Percentiles rank a stretch among this genome's conserved stretches.
These are phyloP conservation scores for Leucosticte australis DNA, from an alignment of 2,113 vertebrate genomes.

Conservation along the genomic window DNA sequence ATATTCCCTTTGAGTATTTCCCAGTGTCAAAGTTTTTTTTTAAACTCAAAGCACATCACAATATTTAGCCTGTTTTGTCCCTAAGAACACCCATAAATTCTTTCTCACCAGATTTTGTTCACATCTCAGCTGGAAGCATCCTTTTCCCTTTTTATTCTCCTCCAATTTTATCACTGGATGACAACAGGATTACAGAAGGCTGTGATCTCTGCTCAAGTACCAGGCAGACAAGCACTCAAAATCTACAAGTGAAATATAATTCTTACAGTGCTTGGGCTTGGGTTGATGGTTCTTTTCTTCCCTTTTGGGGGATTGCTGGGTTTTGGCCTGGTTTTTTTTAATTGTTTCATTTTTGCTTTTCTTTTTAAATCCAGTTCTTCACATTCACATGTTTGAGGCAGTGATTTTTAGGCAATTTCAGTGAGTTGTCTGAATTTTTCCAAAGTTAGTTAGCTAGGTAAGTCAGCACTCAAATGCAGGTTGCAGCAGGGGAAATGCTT, in stretches of 20 bases:
- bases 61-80: background rate
- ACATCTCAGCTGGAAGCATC: background rate
- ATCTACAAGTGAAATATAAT: background rate
- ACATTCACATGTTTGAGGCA: rapidly evolving
- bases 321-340: rapidly evolving
- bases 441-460: background rate
- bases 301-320: background rate
- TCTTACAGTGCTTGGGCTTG: background rate
- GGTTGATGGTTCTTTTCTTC: background rate
- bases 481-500: background rate
- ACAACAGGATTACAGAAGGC: background rate
- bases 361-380: background rate
- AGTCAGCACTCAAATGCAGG: background rate
- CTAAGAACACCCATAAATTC: background rate
- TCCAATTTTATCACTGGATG: background rate
- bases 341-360: rapidly evolving
- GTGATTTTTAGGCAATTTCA: background rate
- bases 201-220: background rate
- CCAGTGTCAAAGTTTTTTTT: background rate
- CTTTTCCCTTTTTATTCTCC: background rate
- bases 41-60: background rate
- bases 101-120: background rate
- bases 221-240: background rate
- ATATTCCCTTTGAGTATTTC: background rate
- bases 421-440: background rate